phyloP scores from a whole-genome alignment of 1,140 invertebrate species.

The Zaprionus capensis region DNA sequence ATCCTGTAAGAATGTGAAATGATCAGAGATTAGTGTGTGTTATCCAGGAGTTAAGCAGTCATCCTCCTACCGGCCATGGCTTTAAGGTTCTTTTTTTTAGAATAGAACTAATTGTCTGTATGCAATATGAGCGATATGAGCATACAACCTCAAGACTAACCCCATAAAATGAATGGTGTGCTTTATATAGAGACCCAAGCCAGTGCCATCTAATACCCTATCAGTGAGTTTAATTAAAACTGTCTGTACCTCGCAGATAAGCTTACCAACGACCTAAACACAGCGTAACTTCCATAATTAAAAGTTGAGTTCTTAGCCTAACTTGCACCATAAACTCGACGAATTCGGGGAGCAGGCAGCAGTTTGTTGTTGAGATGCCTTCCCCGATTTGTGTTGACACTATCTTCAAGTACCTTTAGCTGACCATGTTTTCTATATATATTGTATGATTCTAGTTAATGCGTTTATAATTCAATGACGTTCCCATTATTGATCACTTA shows the following conservation, averaged over 20 bases:
- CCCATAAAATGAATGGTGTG: slow-evolving; percentile 14
- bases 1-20: slow-evolving; percentile 29
- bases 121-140: slow-evolving; percentile 26
- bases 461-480: slow-evolving; percentile 63
- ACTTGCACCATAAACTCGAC: slow-evolving; percentile 30
- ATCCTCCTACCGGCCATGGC: slow-evolving; percentile 39
- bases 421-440: slow-evolving; percentile 27
- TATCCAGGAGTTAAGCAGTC: neutral
- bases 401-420: slow-evolving; percentile 18
- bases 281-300: slow-evolving; percentile 56
- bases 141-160: slow-evolving; percentile 37
- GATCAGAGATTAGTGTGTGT: neutral
- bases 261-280: slow-evolving; percentile 29
- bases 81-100: slow-evolving; percentile 1
- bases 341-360: neutral
- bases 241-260: slow-evolving; percentile 65
- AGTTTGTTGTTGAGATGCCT: neutral
- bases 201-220: slow-evolving; percentile 32
- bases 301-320: slow-evolving; percentile 36
- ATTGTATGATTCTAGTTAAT: slow-evolving; percentile 41
- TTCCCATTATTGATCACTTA: slow-evolving; percentile 57
- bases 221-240: slow-evolving; percentile 64
- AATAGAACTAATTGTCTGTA: slow-evolving; percentile 2
- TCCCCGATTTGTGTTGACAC: slow-evolving; percentile 8
- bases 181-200: slow-evolving; percentile 38